A percentile compares a stretch with the other conserved stretches of the same genome.
These are phyloP conservation scores for Clunio marinus DNA, from an alignment of 2,888 invertebrate genomes.

Conservation along the genomic window DNA sequence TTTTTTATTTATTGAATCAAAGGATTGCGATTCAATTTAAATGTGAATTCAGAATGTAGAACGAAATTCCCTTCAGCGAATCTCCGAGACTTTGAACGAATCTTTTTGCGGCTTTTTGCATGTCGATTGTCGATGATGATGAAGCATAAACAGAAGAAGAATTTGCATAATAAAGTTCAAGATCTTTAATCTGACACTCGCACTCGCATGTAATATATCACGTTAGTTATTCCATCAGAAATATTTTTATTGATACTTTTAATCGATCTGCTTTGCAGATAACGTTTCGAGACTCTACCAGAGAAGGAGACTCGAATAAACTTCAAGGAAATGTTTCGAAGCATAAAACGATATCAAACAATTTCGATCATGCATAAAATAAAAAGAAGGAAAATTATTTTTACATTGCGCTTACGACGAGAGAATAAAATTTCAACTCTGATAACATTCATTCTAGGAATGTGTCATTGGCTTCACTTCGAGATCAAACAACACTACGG, in stretches of 20 bases:
- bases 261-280: neutral
- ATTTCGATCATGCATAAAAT: neutral
- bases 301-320: neutral
- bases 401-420: neutral
- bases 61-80: neutral
- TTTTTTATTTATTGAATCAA: neutral
- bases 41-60: neutral
- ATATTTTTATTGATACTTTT: slow-evolving; percentile 17
- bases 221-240: neutral
- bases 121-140: too few species aligned
- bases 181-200: slow-evolving; percentile 32
- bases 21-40: neutral
- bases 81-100: neutral
- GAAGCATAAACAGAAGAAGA: slow-evolving; percentile 6
- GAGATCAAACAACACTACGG: neutral
- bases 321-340: neutral
- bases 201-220: neutral
- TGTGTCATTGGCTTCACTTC: neutral
- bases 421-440: neutral
- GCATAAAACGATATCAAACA: slow-evolving; percentile 14
- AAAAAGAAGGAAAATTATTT: slow-evolving; percentile 17
- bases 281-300: neutral
- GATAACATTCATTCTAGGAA: slow-evolving; percentile 17
- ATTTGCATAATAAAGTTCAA: slow-evolving; percentile 38
- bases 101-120: slow-evolving; percentile 20